phyloP scores from a whole-genome alignment of 2,797 vertebrate species.

The Chelon labrosus region DNA sequence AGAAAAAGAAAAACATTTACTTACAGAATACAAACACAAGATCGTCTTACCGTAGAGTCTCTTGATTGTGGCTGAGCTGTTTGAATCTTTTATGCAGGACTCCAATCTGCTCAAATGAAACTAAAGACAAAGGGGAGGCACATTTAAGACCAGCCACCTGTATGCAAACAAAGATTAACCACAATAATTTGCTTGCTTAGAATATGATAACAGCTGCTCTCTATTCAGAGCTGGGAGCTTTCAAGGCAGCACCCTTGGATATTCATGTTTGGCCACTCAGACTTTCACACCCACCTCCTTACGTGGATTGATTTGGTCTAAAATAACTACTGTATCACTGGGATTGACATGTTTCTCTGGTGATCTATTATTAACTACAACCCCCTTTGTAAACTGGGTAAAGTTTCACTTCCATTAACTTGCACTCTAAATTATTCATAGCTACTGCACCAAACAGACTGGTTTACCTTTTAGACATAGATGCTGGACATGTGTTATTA shows the following conservation, averaged over 20 bases:
- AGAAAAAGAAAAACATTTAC: neutral
- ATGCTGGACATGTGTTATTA: neutral
- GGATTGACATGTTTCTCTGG: neutral
- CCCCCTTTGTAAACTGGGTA: conserved; percentile 9
- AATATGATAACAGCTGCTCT: neutral
- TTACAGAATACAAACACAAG: neutral
- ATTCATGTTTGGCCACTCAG: conserved; percentile 35
- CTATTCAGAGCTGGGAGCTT: neutral
- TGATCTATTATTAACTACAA: conserved; percentile 52
- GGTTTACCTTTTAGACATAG: neutral
- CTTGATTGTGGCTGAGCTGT: conserved; percentile 90
- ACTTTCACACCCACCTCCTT: neutral
- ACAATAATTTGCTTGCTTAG: neutral
- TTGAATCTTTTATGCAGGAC: conserved; percentile 93
- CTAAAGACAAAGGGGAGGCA: conserved; percentile 74
- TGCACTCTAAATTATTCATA: conserved; percentile 64
- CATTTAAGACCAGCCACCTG: neutral
- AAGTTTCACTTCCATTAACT: conserved; percentile 43
- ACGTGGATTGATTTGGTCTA: neutral
- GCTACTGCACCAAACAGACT: conserved; percentile 26
- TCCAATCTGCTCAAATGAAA: conserved; percentile 92
- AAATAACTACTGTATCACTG: no score
- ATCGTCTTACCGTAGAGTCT: conserved; percentile 85
- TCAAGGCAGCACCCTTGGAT: conserved; percentile 42
- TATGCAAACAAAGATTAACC: neutral